Evolutionary conservation across 2,888 invertebrate genomes (phyloP).

Genomic region (Lycocerus yunnanus): DNA sequence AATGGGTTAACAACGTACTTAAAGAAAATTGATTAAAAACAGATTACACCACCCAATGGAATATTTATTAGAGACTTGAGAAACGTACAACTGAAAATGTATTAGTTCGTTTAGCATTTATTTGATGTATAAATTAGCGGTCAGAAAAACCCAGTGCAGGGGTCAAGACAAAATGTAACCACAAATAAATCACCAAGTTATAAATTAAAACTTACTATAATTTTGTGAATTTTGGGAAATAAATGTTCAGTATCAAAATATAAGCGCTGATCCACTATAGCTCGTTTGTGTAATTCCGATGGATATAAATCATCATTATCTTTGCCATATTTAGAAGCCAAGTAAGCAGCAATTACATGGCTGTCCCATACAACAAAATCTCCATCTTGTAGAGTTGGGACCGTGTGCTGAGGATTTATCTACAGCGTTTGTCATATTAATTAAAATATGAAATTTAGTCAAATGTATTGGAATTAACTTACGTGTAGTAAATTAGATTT

Average conservation of each 20-base stretch:
- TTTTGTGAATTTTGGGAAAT: conserved; percentile 56
- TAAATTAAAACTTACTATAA: conserved; percentile 55
- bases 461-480: not conserved
- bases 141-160: too few species aligned
- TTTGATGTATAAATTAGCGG: too few species aligned
- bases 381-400: conserved; percentile 64
- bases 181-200: not conserved
- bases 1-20: too few species aligned
- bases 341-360: conserved; percentile 65
- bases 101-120: too few species aligned
- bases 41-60: too few species aligned
- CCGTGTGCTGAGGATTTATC: conserved; percentile 67
- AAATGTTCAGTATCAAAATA: conserved; percentile 59
- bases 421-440: conserved; percentile 39
- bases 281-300: conserved; percentile 55
- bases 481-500: conserved; percentile 56
- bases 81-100: too few species aligned
- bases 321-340: conserved; percentile 62
- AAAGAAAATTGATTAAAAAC: too few species aligned
- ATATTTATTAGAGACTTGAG: too few species aligned
- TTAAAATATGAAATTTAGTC: not conserved
- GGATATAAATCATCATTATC: conserved; percentile 60
- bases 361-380: conserved; percentile 63
- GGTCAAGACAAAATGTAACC: not conserved
- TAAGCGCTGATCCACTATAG: conserved; percentile 57